Conservation (phyloP, 2,888 invertebrate species). For the Fragum fragum region DNA sequence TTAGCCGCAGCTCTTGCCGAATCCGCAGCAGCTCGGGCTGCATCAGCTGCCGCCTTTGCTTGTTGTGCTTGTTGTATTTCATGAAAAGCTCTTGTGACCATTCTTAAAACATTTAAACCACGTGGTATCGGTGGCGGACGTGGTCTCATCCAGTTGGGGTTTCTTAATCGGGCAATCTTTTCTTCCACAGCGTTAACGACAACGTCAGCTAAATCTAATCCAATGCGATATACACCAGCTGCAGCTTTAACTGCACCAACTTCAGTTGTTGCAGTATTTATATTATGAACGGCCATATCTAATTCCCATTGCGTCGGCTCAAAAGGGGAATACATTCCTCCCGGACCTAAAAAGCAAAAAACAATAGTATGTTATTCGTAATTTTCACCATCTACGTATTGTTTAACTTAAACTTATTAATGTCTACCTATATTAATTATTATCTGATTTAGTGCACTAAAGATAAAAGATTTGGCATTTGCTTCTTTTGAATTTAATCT, state of each 20-base stretch:
- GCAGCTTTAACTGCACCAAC: slow-evolving; percentile 56
- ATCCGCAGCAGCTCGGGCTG: background rate
- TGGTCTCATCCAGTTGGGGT: slow-evolving; percentile 40
- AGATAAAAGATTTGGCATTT: too few species aligned
- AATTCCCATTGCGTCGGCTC: slow-evolving; percentile 62
- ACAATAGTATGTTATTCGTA: too few species aligned
- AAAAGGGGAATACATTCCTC: slow-evolving; percentile 10
- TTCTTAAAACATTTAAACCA: slow-evolving; percentile 35
- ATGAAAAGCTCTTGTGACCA: slow-evolving; percentile 36
- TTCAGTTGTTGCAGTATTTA: slow-evolving; percentile 55
- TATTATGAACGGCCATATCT: slow-evolving; percentile 50
- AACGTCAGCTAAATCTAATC: slow-evolving; percentile 49
- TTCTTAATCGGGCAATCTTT: slow-evolving; percentile 48
- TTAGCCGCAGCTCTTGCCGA: slow-evolving; percentile 4
- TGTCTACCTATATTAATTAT: too few species aligned
- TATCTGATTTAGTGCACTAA: too few species aligned
- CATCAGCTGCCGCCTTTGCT: slow-evolving; percentile 26
- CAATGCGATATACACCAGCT: slow-evolving; percentile 49
- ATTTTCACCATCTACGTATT: too few species aligned
- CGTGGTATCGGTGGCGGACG: slow-evolving; percentile 39
- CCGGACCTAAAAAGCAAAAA: background rate
- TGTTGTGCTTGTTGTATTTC: background rate
- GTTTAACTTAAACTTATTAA: too few species aligned
- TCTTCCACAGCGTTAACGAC: slow-evolving; percentile 56
- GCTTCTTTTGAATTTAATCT: too few species aligned